phyloP scores from a whole-genome alignment of 2,888 invertebrate genomes.

The Galeruca laticollis region DNA sequence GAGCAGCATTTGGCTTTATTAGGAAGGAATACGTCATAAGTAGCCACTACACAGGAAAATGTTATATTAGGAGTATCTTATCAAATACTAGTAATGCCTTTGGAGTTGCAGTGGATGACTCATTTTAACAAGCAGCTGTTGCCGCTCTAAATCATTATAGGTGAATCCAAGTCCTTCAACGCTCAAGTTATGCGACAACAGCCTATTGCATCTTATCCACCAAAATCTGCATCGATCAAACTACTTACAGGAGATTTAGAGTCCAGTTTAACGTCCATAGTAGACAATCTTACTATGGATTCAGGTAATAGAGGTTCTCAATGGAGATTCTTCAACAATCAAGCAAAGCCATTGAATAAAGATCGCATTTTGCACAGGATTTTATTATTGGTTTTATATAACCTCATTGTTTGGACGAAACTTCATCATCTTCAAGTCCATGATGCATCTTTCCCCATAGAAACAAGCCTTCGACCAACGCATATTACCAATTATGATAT shows the following conservation, averaged over 20 bases:
- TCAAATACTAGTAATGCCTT: conserved; percentile 91
- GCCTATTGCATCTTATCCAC: conserved; percentile 54
- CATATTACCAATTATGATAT: too few relatives aligned
- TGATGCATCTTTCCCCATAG: too few relatives aligned
- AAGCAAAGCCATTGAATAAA: too few relatives aligned
- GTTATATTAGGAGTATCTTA: conserved; percentile 90
- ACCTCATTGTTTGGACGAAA: too few relatives aligned
- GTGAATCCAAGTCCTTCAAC: conserved; percentile 58
- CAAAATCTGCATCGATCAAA: conserved; percentile 64
- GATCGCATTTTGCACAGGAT: too few relatives aligned
- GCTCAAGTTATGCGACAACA: conserved; percentile 61
- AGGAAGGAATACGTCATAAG: conserved; percentile 93
- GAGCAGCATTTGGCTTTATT: conserved; percentile 96
- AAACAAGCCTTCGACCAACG: too few relatives aligned
- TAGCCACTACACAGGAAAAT: conserved; percentile 89
- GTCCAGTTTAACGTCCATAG: conserved; percentile 91
- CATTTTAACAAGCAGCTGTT: conserved; percentile 85
- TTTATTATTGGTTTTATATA: too few relatives aligned
- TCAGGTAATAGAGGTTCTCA: too few relatives aligned
- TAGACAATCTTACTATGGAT: conserved; percentile 92
- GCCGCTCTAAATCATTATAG: conserved; percentile 94
- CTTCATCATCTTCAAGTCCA: too few relatives aligned
- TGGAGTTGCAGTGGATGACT: conserved; percentile 89
- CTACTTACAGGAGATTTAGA: conserved; percentile 94
- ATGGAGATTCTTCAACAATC: too few relatives aligned